Base-by-base conservation (phyloP, 2,113 vertebrate species). In the Panthera tigris region DNA sequence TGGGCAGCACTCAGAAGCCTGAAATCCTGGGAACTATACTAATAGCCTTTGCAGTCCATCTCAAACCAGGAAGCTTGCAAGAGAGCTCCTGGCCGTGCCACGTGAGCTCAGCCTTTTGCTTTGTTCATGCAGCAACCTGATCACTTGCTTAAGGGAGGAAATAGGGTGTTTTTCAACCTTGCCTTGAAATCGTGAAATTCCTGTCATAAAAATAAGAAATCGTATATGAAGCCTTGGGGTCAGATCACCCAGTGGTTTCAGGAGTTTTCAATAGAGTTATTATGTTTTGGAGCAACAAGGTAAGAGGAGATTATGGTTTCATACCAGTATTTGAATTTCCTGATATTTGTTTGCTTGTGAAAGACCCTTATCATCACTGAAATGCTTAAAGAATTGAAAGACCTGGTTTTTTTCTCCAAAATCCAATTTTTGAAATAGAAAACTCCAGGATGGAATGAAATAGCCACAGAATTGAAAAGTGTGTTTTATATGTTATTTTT, bases 141-240 rank as follows among this genome's bases (percentile, higher is more conserved):
- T 96, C 39, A 33, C 79, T 96, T 73, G 73, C 68, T 55, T 91
- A 66, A 87, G 15, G 6, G 36, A 50, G 19, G 16, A 55, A 71
- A 91, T 19, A 89, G 71, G 55, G 31, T 92, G 41, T 73, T 92
- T 97, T 87, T 90, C 63, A 95, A 73, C 19, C 45, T 96, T 61
- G 48, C 25, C 81, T 89, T 88, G 81, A 96, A 90, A 91, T 91
- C 12, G 29, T 91, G 52, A 95, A 94, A 95, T 91, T 91, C 52
- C 39, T 74, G 25, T 87, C 85, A 94, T 86, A 94, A 94, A 96
- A 97, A 91, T 92, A 95, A 97, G 93, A 98, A 97, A 95, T 71
- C 10, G n/a, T 94, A 83, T 96, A 96, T 86, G 71, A 96, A 96
- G 52, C 10, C 36, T 78, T 41, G 15, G 48, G 61, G 84, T 97